Conservation (phyloP, 35 echinoderm and acorn worm genomes). For the Ptychodera flava region DNA sequence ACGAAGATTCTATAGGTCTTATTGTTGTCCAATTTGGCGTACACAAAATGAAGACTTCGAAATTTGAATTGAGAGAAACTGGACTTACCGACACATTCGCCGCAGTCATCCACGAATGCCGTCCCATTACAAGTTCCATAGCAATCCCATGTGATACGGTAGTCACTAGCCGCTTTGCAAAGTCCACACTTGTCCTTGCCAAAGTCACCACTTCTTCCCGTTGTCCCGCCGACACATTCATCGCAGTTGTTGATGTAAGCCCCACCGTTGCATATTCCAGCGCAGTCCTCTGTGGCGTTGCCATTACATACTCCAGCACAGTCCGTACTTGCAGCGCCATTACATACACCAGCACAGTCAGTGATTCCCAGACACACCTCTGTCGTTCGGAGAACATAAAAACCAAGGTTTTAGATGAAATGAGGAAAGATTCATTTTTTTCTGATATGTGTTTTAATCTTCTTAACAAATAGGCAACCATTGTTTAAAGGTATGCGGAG, state of each 20-base stretch:
- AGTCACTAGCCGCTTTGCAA: constrained; percentile 34
- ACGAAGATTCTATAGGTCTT: too few species aligned
- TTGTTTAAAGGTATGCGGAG: too few species aligned
- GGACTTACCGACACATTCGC: too few species aligned
- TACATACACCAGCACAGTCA: constrained; percentile 85
- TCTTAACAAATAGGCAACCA: too few species aligned
- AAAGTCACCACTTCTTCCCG: constrained; percentile 38
- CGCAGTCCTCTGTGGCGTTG: constrained; percentile 41
- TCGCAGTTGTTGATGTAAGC: constrained; percentile 73
- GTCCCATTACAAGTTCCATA: constrained; percentile 71
- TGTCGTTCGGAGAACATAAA: too few species aligned
- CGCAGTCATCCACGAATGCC: constrained; percentile 59
- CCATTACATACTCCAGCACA: constrained; percentile 66
- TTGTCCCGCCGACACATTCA: constrained; percentile 84
- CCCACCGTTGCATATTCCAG: constrained; percentile 53
- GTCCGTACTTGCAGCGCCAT: constrained; percentile 45
- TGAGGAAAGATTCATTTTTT: too few species aligned
- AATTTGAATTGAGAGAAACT: too few species aligned
- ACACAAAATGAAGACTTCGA: too few species aligned
- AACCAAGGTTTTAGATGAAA: too few species aligned
- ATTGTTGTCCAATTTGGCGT: too few species aligned
- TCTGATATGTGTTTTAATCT: too few species aligned
- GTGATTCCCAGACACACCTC: constrained; percentile 69
- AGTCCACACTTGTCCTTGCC: constrained; percentile 66
- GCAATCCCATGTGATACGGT: constrained; percentile 77